Evolutionary conservation across 2,113 vertebrate genomes (phyloP), one percentile per base, ranked within the genome.

Genomic region (Phyllopteryx taeniolatus): DNA sequence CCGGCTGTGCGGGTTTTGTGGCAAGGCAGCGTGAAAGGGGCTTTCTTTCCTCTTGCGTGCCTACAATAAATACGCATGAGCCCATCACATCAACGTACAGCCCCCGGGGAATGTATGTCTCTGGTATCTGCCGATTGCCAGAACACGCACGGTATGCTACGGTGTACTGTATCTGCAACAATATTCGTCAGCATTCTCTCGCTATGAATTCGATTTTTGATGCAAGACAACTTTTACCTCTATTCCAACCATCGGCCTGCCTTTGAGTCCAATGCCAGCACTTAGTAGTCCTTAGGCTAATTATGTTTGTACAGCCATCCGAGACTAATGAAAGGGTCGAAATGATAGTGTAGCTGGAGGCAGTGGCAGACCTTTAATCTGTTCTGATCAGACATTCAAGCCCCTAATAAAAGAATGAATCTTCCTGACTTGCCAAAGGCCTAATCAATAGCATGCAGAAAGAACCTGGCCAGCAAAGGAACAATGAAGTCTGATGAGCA

Each of bases 361-460:
- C 79, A 59, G 27, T 0, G 73, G 78, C 78, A 86, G 85, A 88
- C 77, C 78, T 90, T 91, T 90, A 85, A 85, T 90, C 90, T 87
- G 72, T 86, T 86, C 82, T 85, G 90, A 91, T 88, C 83, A 86
- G 85, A 59, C 84, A 79, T 87, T 75, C 87, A 77, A 88, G 77
- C 82, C 85, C 73, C 81, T 94, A 92, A 94, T 91, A 88, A 89
- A 87, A 82, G 88, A 88, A 92, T 86, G 88, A 91, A 92, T 90
- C 88, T 85, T 73, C 71, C 74, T 53, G 69, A 74, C 69, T 63
- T 85, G 57, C 73, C 70, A 62, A 44, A 78, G 83, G 81, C 84
- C 77, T 79, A 89, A 94, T 95, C 93, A 80, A 94, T 95, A 91
- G 67, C 72, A 33, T 79, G 70, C 82, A 20, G 85, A 93, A 77